Conservation (phyloP, 2,888 invertebrate species). For the Hesperia comma region DNA sequence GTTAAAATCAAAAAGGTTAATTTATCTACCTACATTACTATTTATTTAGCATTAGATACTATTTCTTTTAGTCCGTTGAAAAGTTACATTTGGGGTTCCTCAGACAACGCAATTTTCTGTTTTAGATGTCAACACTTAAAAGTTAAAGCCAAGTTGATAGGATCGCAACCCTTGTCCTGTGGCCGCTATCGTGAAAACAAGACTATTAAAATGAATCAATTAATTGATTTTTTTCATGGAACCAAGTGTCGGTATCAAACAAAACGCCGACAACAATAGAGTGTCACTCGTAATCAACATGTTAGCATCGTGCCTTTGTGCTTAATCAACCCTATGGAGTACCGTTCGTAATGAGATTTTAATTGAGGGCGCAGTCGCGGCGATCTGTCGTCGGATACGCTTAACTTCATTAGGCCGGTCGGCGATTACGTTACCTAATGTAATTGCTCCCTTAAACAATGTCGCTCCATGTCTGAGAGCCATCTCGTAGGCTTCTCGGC, state of each 20-base stretch:
- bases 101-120: too few relatives aligned
- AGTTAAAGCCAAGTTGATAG: too few relatives aligned
- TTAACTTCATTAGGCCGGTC: slow-evolving; percentile 71
- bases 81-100: too few relatives aligned
- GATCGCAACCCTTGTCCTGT: too few relatives aligned
- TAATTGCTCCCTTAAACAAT: slow-evolving; percentile 70
- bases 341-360: slow-evolving; percentile 76
- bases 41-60: too few relatives aligned
- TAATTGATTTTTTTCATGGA: slow-evolving; percentile 5
- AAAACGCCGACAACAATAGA: slow-evolving; percentile 15
- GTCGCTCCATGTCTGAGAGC: slow-evolving; percentile 44
- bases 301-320: slow-evolving; percentile 40
- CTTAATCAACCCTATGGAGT: slow-evolving; percentile 50
- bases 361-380: slow-evolving; percentile 71
- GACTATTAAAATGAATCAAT: too few relatives aligned
- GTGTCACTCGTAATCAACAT: slow-evolving; percentile 43
- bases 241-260: background rate
- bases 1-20: too few relatives aligned
- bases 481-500: slow-evolving; percentile 12
- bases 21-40: too few relatives aligned
- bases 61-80: too few relatives aligned
- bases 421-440: slow-evolving; percentile 75
- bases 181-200: too few relatives aligned
- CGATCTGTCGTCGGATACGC: slow-evolving; percentile 70
- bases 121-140: too few relatives aligned